Conservation (phyloP, 2,113 vertebrate genomes). For the Chaetodon trifascialis region DNA sequence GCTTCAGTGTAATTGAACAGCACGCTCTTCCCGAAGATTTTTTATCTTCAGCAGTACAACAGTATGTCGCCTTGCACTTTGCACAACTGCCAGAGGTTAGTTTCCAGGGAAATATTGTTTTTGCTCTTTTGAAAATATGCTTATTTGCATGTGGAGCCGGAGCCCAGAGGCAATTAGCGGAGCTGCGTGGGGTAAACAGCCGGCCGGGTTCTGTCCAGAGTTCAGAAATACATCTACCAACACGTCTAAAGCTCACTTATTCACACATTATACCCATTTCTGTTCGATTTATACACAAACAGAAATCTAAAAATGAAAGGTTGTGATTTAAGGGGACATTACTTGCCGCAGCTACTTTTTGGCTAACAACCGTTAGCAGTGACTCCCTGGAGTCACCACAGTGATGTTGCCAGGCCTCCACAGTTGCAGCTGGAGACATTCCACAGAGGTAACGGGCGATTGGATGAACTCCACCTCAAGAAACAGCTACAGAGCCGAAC, state of each 20-base stretch:
- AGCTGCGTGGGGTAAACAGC: not conserved
- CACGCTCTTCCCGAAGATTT: not conserved
- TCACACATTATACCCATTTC: not conserved
- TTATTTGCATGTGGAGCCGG: not conserved
- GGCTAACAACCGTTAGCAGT: not conserved
- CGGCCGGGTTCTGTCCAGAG: not conserved
- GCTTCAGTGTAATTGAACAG: slow-evolving; percentile 33
- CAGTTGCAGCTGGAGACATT: not conserved
- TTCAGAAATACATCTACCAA: not conserved
- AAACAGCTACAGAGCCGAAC: no score
- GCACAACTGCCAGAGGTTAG: not conserved
- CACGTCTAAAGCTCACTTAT: not conserved
- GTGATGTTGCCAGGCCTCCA: not conserved
- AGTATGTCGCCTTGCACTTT: not conserved
- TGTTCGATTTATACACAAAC: not conserved
- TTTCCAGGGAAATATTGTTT: not conserved
- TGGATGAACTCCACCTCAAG: not conserved
- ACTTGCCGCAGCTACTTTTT: not conserved
- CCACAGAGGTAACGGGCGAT: not conserved
- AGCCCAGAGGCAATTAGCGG: not conserved
- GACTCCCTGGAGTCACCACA: not conserved
- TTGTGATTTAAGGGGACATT: not conserved
- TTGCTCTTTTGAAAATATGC: not conserved
- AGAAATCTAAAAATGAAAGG: not conserved
- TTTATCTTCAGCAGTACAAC: not conserved